Base-by-base conservation (phyloP, 2,888 invertebrate species). In the Incurvaria masculella region DNA sequence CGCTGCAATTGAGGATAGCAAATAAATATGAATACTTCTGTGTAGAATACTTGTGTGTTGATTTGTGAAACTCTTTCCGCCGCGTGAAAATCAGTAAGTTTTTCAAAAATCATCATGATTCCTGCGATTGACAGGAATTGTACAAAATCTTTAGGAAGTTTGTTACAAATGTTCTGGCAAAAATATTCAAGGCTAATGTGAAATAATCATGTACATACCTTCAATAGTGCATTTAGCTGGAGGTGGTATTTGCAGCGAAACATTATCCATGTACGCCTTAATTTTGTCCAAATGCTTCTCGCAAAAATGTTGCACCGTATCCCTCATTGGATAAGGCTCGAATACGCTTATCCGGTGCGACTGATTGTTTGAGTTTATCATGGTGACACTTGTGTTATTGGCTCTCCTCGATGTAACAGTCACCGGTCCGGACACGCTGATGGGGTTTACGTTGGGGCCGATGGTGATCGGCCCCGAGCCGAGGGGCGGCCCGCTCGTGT, bases 141-240 rank as follows among this genome's bases (percentile, higher is more conserved):
- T n/a, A n/a, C n/a, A n/a, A n/a, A n/a, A n/a, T n/a, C n/a, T n/a
- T n/a, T n/a, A n/a, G n/a, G n/a, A n/a, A n/a, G n/a, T n/a, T n/a
- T n/a, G n/a, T n/a, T n/a, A n/a, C n/a, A n/a, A n/a, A n/a, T n/a
- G n/a, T n/a, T n/a, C n/a, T n/a, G n/a, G n/a, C n/a, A n/a, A n/a
- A n/a, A n/a, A n/a, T n/a, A n/a, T n/a, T n/a, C n/a, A n/a, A n/a
- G n/a, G n/a, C n/a, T n/a, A n/a, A n/a, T n/a, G n/a, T n/a, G n/a
- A n/a, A n/a, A n/a, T n/a, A n/a, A n/a, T n/a, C n/a, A n/a, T 39
- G 46, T 42, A 49, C 69, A 79, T 65, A 88, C 94, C 93, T 81
- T 96, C 95, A 55, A 96, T 94, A 39, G 93, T 94, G 66, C 95
- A 96, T 64, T 94, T 92, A 4, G 91, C 91, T 0, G 97, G 96